These are phyloP conservation scores for Grammomys dolichurus DNA, from an alignment of 2,113 vertebrate genomes.

Conservation along the genomic window DNA sequence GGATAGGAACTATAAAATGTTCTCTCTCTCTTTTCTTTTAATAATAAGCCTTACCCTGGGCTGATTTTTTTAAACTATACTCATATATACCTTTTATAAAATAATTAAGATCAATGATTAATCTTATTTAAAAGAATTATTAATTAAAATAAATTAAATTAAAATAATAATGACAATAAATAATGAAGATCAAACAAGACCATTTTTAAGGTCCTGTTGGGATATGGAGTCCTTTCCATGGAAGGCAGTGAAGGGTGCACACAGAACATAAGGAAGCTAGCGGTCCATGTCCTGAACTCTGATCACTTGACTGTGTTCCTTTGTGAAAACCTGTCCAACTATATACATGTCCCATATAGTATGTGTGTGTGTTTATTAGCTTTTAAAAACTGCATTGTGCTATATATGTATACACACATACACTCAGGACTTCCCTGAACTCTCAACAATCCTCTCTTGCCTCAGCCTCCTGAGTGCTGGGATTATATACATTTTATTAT, in stretches of 20 bases:
- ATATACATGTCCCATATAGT: too few species aligned
- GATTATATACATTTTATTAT: background rate
- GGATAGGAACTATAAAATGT: background rate
- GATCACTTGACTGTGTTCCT: background rate
- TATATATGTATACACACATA: background rate
- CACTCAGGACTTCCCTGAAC: background rate
- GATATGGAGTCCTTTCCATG: background rate
- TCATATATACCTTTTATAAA: background rate
- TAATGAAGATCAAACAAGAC: background rate
- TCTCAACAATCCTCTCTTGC: background rate
- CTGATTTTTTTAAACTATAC: background rate
- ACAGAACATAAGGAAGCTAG: background rate
- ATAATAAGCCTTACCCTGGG: background rate
- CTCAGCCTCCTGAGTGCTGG: background rate
- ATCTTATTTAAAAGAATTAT: too few species aligned
- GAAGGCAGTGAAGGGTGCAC: background rate
- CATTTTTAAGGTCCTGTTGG: background rate
- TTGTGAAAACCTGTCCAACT: constrained; percentile 27
- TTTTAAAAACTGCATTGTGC: background rate
- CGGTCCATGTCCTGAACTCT: background rate
- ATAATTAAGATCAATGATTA: background rate
- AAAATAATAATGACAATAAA: too few species aligned
- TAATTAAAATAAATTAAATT: too few species aligned
- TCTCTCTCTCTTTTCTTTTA: background rate
- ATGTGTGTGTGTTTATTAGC: background rate